Percentiles rank a stretch among this genome's conserved stretches.
phyloP scores from a whole-genome alignment of 2,797 vertebrate genomes.

The Malurus splendens region DNA sequence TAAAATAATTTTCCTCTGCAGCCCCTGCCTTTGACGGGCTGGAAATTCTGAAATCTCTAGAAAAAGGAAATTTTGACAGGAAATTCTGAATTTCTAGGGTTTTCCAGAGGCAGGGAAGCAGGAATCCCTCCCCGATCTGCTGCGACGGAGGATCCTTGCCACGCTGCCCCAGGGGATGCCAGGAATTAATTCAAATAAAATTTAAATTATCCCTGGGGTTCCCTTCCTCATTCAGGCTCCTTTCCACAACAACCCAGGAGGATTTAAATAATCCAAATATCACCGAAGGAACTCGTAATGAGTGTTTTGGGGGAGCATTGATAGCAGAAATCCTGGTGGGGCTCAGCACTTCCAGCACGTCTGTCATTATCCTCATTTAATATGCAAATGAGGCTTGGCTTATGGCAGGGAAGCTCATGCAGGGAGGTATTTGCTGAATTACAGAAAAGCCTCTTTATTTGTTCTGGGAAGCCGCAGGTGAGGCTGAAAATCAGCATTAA shows the following conservation, averaged over 20 bases:
- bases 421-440: background rate
- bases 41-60: too few relatives aligned
- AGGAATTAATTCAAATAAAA: background rate
- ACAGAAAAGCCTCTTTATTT: background rate
- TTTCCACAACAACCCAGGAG: background rate
- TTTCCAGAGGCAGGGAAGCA: background rate
- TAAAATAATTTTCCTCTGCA: rapidly evolving
- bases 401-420: background rate
- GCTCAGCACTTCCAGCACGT: background rate
- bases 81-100: background rate
- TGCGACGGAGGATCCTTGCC: rapidly evolving
- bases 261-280: background rate
- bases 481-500: background rate
- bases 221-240: background rate
- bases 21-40: rapidly evolving
- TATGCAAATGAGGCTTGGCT: constrained; percentile 27
- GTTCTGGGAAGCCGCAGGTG: background rate
- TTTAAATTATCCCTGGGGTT: background rate
- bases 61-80: too few relatives aligned
- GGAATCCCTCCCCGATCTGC: background rate
- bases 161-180: rapidly evolving
- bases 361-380: constrained; percentile 56
- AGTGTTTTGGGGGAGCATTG: background rate
- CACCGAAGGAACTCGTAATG: background rate
- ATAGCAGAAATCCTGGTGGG: constrained; percentile 11